Evolutionary conservation across 2,888 invertebrate species (phyloP).

Genomic region (Sinhomidia bicolor): DNA sequence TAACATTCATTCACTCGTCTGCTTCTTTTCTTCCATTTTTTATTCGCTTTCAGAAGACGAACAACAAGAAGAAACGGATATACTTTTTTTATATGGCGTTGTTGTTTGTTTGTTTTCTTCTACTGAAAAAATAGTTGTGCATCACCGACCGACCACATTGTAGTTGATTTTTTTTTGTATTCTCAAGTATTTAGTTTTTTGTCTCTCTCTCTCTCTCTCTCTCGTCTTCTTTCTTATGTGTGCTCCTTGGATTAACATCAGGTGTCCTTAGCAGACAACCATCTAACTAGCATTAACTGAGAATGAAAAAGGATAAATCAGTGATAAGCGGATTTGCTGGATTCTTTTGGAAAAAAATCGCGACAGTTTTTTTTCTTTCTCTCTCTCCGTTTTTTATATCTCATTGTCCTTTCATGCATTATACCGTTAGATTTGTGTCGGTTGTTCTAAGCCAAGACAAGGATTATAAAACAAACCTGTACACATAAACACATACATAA

Average conservation of each 20-base stretch:
- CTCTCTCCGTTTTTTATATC: no score
- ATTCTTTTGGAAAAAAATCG: conserved; percentile 35
- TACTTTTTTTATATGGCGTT: background rate
- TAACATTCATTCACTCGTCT: background rate
- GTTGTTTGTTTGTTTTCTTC: conserved; percentile 1
- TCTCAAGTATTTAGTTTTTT: conserved; percentile 56
- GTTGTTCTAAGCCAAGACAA: conserved; percentile 29
- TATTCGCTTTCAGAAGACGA: conserved; percentile 50
- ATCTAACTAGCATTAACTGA: conserved; percentile 63
- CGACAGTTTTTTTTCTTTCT: conserved; percentile 40
- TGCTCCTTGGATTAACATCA: conserved; percentile 70
- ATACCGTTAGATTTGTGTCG: conserved; percentile 49
- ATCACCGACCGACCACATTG: background rate
- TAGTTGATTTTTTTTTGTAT: conserved; percentile 10
- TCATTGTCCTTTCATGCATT: background rate
- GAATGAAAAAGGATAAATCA: conserved; percentile 72
- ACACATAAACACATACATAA: background rate
- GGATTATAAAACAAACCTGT: conserved; percentile 16
- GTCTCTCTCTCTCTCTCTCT: no score
- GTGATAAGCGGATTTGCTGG: conserved; percentile 71
- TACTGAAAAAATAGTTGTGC: background rate
- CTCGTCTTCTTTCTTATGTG: no score
- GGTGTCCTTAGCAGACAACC: conserved; percentile 67
- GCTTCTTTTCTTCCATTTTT: conserved; percentile 14
- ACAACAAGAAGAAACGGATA: no score